Evolutionary conservation across 2,888 invertebrate genomes (phyloP), one percentile per base, ranked within the genome.

Genomic region (Diplazon laetatorius): DNA sequence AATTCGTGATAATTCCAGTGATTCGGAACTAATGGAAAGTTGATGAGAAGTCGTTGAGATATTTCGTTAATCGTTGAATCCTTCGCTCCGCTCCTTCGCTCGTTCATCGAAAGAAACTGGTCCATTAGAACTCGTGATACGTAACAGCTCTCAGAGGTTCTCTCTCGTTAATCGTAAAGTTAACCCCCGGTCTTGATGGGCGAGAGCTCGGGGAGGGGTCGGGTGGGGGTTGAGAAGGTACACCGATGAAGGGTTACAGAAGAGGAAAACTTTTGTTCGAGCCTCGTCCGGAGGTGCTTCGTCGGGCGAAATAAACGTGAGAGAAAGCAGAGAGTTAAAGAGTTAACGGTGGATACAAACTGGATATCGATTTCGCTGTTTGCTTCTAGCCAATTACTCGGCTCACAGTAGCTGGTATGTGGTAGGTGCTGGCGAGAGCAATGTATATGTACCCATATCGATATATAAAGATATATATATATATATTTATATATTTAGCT

Each of bases 371-470:
- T 76, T 22, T 73, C 62, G 52, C 48, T 80, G 66, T 80, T 66
- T 76, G 72, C 80, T 55, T 39, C 73, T 57, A 65, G 81, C 78
- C 80, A 82, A 83, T 85, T 85, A 83, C 76, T 81, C 75, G 71
- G 73, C 77, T 60, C 74, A 74, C 55, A 78, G 46, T 70, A 44
- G 25, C 50, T 77, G 65, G 59, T 65, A 46, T 70, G 57, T 25
- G 42, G 37, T 2, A 48, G 42, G 37, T 2, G 37, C 46, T n/a
- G 39, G 35, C n/a, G 46, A 10, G 37, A 10, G 25, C 14, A 16
- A 25, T 37, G 35, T 9, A 25, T 12, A 57, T n/a, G n/a, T n/a
- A n/a, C n/a, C n/a, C 16, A 22, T 18, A 4, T 16, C 20, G 14
- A 50, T 22, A 37, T 35, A n/a, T 39, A 3, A 25, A 25, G 4